These are phyloP conservation scores for Eurois occulta DNA, from an alignment of 2,888 invertebrate genomes.

Conservation along the genomic window DNA sequence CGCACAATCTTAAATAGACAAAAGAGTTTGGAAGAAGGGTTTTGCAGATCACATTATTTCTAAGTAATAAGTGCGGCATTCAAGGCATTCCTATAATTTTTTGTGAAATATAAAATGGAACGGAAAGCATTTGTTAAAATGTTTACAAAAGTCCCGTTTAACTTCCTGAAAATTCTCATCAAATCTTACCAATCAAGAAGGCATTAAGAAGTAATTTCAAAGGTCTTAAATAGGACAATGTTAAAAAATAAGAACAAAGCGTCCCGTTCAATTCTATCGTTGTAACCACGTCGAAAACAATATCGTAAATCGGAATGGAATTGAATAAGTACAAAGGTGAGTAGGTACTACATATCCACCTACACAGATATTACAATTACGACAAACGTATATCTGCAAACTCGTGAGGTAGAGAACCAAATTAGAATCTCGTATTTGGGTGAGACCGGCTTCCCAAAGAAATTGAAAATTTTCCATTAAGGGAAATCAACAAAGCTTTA, in stretches of 20 bases:
- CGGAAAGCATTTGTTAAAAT: neutral
- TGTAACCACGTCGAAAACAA: slow-evolving; percentile 35
- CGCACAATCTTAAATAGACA: neutral
- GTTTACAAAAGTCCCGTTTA: slow-evolving; percentile 33
- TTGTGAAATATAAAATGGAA: slow-evolving; percentile 5
- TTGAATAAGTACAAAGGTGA: slow-evolving; percentile 16
- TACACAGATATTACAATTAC: slow-evolving; percentile 50
- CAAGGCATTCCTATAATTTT: too few species aligned
- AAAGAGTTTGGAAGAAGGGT: neutral
- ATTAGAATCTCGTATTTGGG: slow-evolving; percentile 59
- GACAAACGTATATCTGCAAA: slow-evolving; percentile 38
- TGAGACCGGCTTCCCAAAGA: slow-evolving; percentile 60
- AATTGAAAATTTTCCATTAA: slow-evolving; percentile 72
- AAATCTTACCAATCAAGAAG: slow-evolving; percentile 68
- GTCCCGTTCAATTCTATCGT: slow-evolving; percentile 10
- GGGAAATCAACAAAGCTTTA: slow-evolving; percentile 73
- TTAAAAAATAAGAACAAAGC: slow-evolving; percentile 41
- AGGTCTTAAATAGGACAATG: slow-evolving; percentile 59
- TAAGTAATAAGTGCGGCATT: neutral
- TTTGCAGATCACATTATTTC: neutral
- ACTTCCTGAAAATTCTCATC: slow-evolving; percentile 50
- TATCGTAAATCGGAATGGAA: slow-evolving; percentile 27
- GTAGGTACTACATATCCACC: slow-evolving; percentile 6
- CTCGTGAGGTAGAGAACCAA: slow-evolving; percentile 52
- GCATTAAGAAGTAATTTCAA: slow-evolving; percentile 69